Evolutionary conservation across 2,888 invertebrate genomes (phyloP).

Genomic region (Norana najaformis): DNA sequence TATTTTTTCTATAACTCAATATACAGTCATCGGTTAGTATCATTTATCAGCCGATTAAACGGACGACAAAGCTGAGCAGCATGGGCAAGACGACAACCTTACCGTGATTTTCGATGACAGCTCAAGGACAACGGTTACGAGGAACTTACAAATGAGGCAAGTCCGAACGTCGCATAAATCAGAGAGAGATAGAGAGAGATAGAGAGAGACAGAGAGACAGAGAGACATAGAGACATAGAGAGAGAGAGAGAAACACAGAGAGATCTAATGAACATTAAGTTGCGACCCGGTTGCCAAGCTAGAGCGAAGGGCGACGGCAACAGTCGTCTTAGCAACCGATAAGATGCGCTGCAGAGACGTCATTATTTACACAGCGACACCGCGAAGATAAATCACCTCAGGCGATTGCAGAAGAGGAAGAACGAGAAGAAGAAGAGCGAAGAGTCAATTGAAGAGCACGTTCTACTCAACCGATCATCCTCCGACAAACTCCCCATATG

Average conservation of each 20-base stretch:
- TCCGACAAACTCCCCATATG: not conserved
- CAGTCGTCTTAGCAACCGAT: not conserved
- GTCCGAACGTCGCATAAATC: too few relatives aligned
- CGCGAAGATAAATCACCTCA: not conserved
- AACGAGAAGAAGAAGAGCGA: not conserved
- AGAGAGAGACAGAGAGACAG: too few relatives aligned
- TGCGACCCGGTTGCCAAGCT: not conserved
- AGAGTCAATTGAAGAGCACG: slow-evolving; percentile 13
- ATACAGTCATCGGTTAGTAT: too few relatives aligned
- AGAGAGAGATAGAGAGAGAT: too few relatives aligned
- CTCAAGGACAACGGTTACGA: too few relatives aligned
- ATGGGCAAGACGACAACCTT: too few relatives aligned
- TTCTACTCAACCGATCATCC: not conserved
- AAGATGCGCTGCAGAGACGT: not conserved
- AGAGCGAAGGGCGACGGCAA: not conserved
- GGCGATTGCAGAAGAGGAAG: not conserved
- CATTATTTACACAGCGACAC: not conserved
- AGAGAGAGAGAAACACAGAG: not conserved
- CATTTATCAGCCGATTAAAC: too few relatives aligned
- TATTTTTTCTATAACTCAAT: too few relatives aligned
- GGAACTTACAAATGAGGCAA: too few relatives aligned
- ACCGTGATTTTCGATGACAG: too few relatives aligned
- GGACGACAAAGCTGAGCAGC: too few relatives aligned
- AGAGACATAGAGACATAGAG: not conserved
- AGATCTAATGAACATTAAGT: not conserved